phyloP scores from a whole-genome alignment of 2,888 invertebrate genomes.

The Noctua fimbriata region DNA sequence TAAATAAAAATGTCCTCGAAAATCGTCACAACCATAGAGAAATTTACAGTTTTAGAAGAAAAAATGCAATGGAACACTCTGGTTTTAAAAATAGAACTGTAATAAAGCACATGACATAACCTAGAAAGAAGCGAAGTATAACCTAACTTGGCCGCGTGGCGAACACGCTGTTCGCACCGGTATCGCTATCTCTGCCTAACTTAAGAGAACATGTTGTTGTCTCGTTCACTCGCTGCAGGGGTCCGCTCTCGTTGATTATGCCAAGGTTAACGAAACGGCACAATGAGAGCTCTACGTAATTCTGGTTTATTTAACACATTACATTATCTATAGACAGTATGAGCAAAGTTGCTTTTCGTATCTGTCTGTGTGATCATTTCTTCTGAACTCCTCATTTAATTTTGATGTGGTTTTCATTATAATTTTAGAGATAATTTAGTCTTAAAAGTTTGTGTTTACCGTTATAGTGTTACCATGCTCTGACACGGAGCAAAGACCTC shows the following conservation, averaged over 20 bases:
- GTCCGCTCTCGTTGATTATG: constrained; percentile 50
- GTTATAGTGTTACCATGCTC: neutral
- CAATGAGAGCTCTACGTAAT: constrained; percentile 41
- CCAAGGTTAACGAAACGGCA: constrained; percentile 62
- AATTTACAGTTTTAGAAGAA: neutral
- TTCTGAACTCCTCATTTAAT: neutral
- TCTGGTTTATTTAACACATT: constrained; percentile 18
- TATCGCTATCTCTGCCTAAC: constrained; percentile 67
- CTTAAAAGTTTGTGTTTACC: neutral
- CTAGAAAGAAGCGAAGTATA: constrained; percentile 72
- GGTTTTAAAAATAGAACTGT: constrained; percentile 25
- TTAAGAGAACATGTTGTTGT: constrained; percentile 11
- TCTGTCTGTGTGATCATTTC: neutral
- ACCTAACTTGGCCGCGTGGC: constrained; percentile 74
- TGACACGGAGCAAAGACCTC: neutral
- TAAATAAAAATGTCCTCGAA: constrained; percentile 31
- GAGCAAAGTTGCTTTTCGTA: neutral
- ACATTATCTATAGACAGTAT: neutral
- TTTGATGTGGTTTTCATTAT: neutral
- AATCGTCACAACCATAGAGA: constrained; percentile 40
- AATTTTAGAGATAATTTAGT: neutral
- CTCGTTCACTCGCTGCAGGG: constrained; percentile 55
- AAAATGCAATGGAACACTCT: constrained; percentile 20
- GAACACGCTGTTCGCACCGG: constrained; percentile 80
- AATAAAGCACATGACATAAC: constrained; percentile 75